Evolutionary conservation across 2,888 invertebrate genomes (phyloP).

Genomic region (Scrobipalpa costella): DNA sequence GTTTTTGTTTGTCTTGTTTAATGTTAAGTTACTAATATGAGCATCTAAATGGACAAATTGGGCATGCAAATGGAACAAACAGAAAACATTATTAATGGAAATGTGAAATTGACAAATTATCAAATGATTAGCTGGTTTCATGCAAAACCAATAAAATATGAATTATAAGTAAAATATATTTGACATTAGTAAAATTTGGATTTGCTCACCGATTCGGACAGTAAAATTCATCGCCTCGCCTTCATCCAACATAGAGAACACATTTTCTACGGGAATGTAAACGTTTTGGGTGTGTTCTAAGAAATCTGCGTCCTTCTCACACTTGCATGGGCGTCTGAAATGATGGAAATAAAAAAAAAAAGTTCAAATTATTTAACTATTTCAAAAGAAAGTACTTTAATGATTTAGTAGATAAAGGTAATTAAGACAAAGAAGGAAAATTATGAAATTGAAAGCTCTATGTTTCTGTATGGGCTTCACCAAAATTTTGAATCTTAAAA

Average conservation of each 20-base stretch:
- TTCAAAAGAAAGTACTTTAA: too few species aligned
- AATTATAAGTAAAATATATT: background rate
- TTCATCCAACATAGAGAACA: slow-evolving; percentile 77
- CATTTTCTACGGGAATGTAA: slow-evolving; percentile 78
- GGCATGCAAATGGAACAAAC: background rate
- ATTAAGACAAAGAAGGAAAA: background rate
- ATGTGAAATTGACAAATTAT: background rate
- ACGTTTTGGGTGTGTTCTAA: slow-evolving; percentile 77
- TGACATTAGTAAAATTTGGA: background rate
- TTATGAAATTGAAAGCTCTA: background rate
- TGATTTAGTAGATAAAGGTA: too few species aligned
- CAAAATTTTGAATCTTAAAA: too few species aligned
- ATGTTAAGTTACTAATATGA: background rate
- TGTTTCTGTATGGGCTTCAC: too few species aligned
- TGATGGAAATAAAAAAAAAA: slow-evolving; percentile 10
- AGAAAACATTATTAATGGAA: background rate
- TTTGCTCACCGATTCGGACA: slow-evolving; percentile 67
- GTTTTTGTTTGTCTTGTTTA: slow-evolving; percentile 22
- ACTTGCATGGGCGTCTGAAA: slow-evolving; percentile 76
- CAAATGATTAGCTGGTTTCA: background rate
- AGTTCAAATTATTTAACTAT: slow-evolving; percentile 18
- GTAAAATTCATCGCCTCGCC: slow-evolving; percentile 69
- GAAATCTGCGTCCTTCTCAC: slow-evolving; percentile 77
- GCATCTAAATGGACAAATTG: background rate
- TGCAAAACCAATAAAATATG: background rate